Base-by-base conservation (phyloP, 1,140 invertebrate genomes). In the Macrobrachium rosenbergii region DNA sequence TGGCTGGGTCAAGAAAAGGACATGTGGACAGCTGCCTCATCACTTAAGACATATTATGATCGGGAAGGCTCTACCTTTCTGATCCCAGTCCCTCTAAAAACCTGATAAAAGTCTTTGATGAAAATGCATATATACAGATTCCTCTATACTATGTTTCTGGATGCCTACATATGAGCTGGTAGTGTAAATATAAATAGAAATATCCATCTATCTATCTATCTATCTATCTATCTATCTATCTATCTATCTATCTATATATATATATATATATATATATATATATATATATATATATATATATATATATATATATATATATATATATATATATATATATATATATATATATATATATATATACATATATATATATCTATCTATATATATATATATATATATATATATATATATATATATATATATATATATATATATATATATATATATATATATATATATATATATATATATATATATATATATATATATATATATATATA, bases 361-460 rank as follows among this genome's bases (percentile, higher is more conserved):
- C 37, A 23, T 69, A 69, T 23, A 2, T 52, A 10, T 52, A 52
- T 52, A 52, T 52, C 2, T 52, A 52, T 52, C 2, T 52, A 52
- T 52, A 52, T 52, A 52, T 52, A 52, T 52, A 52, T 72, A 72
- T 72, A 72, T 72, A 28, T 72, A 72, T 72, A 72, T 72, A 72
- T 72, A 72, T 72, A 72, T 72, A 72, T 72, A 72, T 72, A 72
- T 72, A 72, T 72, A 72, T 72, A 72, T 72, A 72, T 72, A 72
- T 72, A 6, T 28, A 72, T 28, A 72, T 8, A 72, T 72, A 72
- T 72, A 52, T 12, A 52, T 52, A 52, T 5, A 6, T 6, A 2
- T 52, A 10, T 52, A 52, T 52, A 52, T 52, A 52, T 52, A 52
- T 52, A 52, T 52, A 52, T 52, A 52, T 52, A 52, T 52, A 52